These are phyloP conservation scores for Gastracanthus pulcherrimus DNA, from an alignment of 2,888 invertebrate genomes.

Conservation along the genomic window DNA sequence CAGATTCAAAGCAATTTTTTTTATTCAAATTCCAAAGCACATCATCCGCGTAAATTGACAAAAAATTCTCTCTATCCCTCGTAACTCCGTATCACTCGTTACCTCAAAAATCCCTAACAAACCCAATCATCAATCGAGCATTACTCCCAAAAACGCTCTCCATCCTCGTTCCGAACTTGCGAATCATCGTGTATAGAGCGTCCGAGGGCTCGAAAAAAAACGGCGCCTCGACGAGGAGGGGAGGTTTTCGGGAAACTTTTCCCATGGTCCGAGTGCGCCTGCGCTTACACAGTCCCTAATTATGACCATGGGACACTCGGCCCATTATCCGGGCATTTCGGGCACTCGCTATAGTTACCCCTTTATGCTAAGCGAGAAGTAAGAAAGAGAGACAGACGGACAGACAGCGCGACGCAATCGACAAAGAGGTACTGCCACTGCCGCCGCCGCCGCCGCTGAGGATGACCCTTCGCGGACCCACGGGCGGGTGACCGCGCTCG, in stretches of 20 bases:
- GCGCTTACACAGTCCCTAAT: constrained; percentile 68
- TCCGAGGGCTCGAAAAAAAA: not conserved
- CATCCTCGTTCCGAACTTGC: not conserved
- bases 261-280: constrained; percentile 55
- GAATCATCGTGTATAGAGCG: not conserved
- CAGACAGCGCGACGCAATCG: constrained; percentile 5
- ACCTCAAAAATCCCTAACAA: too few relatives aligned
- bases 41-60: too few relatives aligned
- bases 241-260: constrained; percentile 47
- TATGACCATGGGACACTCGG: constrained; percentile 75
- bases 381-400: constrained; percentile 32
- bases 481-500: constrained; percentile 36
- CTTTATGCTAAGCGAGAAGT: constrained; percentile 75
- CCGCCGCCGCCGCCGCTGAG: too few relatives aligned
- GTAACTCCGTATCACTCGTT: too few relatives aligned
- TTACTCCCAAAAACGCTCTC: not conserved
- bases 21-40: too few relatives aligned
- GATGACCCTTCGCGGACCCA: constrained; percentile 68
- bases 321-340: constrained; percentile 62
- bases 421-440: constrained; percentile 34
- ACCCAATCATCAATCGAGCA: too few relatives aligned
- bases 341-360: constrained; percentile 71
- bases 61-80: not conserved
- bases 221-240: not conserved
- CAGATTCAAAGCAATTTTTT: not conserved